Evolutionary conservation across 2,888 invertebrate genomes (phyloP).

Genomic region (Drosophila longiperda): DNA sequence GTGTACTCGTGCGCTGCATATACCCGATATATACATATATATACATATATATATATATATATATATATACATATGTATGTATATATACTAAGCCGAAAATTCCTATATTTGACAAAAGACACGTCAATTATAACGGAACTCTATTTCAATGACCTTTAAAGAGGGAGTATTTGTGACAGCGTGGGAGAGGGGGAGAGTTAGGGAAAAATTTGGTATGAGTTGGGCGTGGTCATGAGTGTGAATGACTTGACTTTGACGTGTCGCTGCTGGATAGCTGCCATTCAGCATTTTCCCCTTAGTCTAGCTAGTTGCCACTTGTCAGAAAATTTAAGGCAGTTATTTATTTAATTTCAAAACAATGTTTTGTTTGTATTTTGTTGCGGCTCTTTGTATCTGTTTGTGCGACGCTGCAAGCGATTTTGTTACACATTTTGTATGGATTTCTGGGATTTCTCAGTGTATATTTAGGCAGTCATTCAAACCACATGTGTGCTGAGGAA

Average conservation of each 20-base stretch:
- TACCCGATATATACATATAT: neutral
- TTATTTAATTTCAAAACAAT: constrained; percentile 73
- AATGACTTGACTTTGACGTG: constrained; percentile 56
- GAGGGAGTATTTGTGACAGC: neutral
- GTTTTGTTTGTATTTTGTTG: constrained; percentile 54
- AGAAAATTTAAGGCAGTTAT: constrained; percentile 37
- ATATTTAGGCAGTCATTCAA: constrained; percentile 28
- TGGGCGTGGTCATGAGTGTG: constrained; percentile 44
- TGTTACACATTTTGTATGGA: constrained; percentile 28
- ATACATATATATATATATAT: neutral
- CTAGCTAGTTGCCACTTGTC: constrained; percentile 1
- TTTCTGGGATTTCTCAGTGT: constrained; percentile 20
- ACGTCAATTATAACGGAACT: constrained; percentile 70
- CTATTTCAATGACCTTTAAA: constrained; percentile 27
- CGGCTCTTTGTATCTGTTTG: constrained; percentile 28
- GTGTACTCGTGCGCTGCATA: constrained; percentile 59
- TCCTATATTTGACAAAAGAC: constrained; percentile 71
- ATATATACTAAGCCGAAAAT: constrained; percentile 45
- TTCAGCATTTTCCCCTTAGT: neutral
- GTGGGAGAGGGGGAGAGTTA: neutral
- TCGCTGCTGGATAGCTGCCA: constrained; percentile 18
- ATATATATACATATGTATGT: neutral
- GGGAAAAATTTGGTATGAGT: neutral
- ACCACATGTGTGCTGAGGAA: constrained; percentile 29
- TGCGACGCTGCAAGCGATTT: constrained; percentile 52